These are phyloP conservation scores for Delphinus delphis DNA, from an alignment of 2,113 vertebrate genomes.

Conservation along the genomic window DNA sequence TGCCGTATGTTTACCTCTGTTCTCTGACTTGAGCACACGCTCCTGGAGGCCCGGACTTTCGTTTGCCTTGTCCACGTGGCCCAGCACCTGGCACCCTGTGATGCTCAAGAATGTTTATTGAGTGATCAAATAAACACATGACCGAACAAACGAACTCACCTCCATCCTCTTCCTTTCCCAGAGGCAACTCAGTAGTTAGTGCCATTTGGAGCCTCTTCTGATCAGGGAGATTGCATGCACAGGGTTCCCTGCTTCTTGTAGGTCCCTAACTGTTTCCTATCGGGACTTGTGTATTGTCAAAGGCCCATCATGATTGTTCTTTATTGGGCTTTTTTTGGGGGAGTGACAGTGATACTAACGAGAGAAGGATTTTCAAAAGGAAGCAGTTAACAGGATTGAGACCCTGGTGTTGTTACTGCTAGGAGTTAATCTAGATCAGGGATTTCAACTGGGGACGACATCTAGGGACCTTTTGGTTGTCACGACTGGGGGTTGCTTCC, in stretches of 20 bases:
- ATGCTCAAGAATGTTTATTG: not conserved
- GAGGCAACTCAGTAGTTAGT: too few species aligned
- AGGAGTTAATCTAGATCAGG: not conserved
- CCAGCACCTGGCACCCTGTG: not conserved
- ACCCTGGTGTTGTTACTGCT: not conserved
- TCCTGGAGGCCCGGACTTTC: not conserved
- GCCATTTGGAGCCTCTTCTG: not conserved
- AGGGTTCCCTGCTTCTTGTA: not conserved
- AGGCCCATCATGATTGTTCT: not conserved
- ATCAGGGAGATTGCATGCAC: not conserved
- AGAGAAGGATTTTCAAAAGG: not conserved
- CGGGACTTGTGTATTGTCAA: not conserved
- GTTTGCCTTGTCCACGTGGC: not conserved
- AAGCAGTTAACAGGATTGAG: not conserved
- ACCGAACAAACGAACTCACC: not conserved
- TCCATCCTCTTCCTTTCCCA: not conserved
- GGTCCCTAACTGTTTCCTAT: not conserved
- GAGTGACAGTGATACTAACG: too few species aligned
- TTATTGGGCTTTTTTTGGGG: not conserved
- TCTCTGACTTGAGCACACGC: not conserved
- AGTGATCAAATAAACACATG: accelerated
- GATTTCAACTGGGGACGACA: not conserved
- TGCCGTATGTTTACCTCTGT: not conserved
- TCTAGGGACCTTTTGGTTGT: not conserved
- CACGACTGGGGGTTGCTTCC: not conserved